Evolutionary conservation across 2,888 invertebrate genomes (phyloP).

Genomic region (Hydroisotoma schaefferi): DNA sequence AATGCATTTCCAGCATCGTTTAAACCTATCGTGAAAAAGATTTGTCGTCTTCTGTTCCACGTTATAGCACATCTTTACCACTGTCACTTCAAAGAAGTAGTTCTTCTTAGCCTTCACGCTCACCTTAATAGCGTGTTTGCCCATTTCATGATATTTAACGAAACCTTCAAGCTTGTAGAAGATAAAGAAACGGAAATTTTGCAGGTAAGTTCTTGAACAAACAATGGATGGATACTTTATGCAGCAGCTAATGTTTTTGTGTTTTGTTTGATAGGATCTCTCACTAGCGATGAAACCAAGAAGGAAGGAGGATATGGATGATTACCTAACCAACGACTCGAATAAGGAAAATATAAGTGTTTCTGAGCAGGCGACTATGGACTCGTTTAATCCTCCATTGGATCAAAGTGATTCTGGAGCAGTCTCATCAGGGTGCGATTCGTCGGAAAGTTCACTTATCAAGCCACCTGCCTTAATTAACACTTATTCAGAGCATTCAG

Average conservation of each 20-base stretch:
- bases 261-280: constrained; percentile 39
- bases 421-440: constrained; percentile 28
- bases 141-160: constrained; percentile 81
- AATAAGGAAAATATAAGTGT: constrained; percentile 47
- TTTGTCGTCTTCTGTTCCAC: constrained; percentile 93
- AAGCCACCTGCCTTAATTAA: constrained; percentile 42
- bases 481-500: constrained; percentile 30
- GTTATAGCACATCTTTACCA: constrained; percentile 98
- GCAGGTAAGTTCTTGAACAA: constrained; percentile 57
- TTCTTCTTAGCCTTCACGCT: constrained; percentile 87
- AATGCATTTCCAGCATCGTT: constrained; percentile 92
- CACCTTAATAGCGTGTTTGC: constrained; percentile 97
- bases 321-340: constrained; percentile 47
- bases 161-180: constrained; percentile 88
- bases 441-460: constrained; percentile 35
- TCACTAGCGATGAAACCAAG: constrained; percentile 48
- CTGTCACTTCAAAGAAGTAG: constrained; percentile 94
- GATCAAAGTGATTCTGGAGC: neutral
- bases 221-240: neutral
- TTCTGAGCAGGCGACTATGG: neutral
- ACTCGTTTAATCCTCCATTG: neutral
- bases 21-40: constrained; percentile 92
- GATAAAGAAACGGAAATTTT: constrained; percentile 93
- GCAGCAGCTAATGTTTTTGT: neutral
- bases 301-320: constrained; percentile 46